phyloP scores from a whole-genome alignment of 2,888 invertebrate genomes.

The Hemithea aestivaria region DNA sequence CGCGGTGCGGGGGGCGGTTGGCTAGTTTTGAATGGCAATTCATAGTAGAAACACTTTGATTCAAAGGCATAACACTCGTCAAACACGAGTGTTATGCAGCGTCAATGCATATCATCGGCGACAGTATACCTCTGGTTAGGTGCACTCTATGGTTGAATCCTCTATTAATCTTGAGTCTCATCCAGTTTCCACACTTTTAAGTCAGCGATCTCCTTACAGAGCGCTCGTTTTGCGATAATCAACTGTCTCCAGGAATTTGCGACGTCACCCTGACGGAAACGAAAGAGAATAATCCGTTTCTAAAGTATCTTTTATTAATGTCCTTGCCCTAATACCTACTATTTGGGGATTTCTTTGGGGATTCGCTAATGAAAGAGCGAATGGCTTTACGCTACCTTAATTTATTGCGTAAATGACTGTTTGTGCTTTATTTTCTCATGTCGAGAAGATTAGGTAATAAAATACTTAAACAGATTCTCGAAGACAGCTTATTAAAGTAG shows the following conservation, averaged over 20 bases:
- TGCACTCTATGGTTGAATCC: too few species aligned
- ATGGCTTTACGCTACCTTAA: slow-evolving; percentile 17
- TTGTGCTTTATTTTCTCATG: slow-evolving; percentile 2
- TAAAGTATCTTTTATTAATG: slow-evolving; percentile 48
- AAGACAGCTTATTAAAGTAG: too few species aligned
- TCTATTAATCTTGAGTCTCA: too few species aligned
- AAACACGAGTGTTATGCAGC: too few species aligned
- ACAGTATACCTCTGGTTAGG: too few species aligned
- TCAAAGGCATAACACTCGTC: too few species aligned
- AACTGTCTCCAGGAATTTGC: slow-evolving; percentile 54
- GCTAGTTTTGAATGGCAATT: too few species aligned
- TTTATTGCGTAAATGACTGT: slow-evolving; percentile 15
- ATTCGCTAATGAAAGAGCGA: slow-evolving; percentile 20
- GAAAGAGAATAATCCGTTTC: slow-evolving; percentile 44
- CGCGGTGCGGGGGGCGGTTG: too few species aligned
- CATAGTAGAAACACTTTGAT: too few species aligned
- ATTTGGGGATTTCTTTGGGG: slow-evolving; percentile 28
- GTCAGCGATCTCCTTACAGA: slow-evolving; percentile 17
- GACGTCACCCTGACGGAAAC: slow-evolving; percentile 43
- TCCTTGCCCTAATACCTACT: slow-evolving; percentile 24
- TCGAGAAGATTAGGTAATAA: neutral
- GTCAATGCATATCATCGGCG: too few species aligned
- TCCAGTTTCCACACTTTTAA: slow-evolving; percentile 14
- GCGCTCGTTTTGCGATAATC: slow-evolving; percentile 57
- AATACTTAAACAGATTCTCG: too few species aligned